Evolutionary conservation across 2,888 invertebrate species (phyloP).

Genomic region (Mantis religiosa): DNA sequence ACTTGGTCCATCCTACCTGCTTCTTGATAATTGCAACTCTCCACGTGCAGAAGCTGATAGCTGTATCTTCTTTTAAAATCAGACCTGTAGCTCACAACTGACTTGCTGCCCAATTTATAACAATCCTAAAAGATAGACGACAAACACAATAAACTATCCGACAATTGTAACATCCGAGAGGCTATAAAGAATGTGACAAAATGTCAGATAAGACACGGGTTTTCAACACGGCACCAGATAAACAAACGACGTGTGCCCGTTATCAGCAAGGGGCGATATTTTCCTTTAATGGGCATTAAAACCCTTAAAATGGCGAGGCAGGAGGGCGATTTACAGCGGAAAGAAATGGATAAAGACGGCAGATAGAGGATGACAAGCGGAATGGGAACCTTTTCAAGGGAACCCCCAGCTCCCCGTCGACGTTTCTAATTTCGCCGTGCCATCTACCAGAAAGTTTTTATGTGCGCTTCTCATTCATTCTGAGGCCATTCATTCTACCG

Average conservation of each 20-base stretch:
- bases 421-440: not conserved
- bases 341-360: not conserved
- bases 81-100: too few species aligned
- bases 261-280: not conserved
- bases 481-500: not conserved
- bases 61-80: too few species aligned
- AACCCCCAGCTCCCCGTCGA: not conserved
- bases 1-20: too few species aligned
- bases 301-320: not conserved
- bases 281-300: not conserved
- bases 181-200: too few species aligned
- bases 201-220: too few species aligned
- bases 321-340: not conserved
- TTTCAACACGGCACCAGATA: not conserved
- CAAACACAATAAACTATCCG: too few species aligned
- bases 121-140: too few species aligned
- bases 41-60: too few species aligned
- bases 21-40: too few species aligned
- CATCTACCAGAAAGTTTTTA: not conserved
- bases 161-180: too few species aligned
- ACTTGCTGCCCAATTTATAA: too few species aligned
- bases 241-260: not conserved
- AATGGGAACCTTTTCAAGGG: not conserved
- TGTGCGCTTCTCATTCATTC: not conserved
- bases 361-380: not conserved